Evolutionary conservation across 2,113 vertebrate genomes (phyloP), one percentile per base, ranked within the genome.

Genomic region (Phaethon lepturus): DNA sequence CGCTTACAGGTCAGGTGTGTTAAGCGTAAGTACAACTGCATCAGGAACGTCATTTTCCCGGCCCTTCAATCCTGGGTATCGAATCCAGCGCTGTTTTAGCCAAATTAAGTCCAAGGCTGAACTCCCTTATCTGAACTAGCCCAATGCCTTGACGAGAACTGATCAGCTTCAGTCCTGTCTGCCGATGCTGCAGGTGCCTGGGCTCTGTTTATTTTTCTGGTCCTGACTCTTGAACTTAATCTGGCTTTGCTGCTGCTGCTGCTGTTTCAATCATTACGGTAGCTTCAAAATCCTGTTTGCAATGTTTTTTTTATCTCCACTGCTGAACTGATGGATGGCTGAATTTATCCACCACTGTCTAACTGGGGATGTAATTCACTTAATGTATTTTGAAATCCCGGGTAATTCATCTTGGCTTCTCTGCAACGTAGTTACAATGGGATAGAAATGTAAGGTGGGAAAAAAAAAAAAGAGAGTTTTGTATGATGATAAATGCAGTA

Each of bases 321-420:
- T 38, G 87, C 95, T 94, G 92, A 96, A 95, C 94, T 97, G 95
- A 97, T 73, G 93, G 97, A 95, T 96, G 96, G 89, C 93, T 97
- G 97, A 98, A 97, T 98, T 95, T 97, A 98, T 97, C 96, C 69
- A 67, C 93, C 62, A 63, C 85, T 93, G 90, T 96, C 97, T 98
- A 98, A 97, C 95, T 72, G 74, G 91, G 35, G 76, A 94, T 98
- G 89, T 98, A 98, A 98, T 98, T 98, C 96, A 87, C 96, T 98
- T 98, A 98, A 98, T 98, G 95, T 84, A 68, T 96, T 97, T 97
- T 90, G 94, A 97, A 96, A 97, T 95, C 95, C 90, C 10, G 42
- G 95, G 97, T 96, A 97, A 98, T 96, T 98, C 97, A 87, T 98
- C 97, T 97, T 95, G 78, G 88, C 89, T 91, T 38, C 86, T 93